Evolutionary conservation across 2,888 invertebrate genomes (phyloP), one percentile per base, ranked within the genome.

Genomic region (Itoplectis maculator): DNA sequence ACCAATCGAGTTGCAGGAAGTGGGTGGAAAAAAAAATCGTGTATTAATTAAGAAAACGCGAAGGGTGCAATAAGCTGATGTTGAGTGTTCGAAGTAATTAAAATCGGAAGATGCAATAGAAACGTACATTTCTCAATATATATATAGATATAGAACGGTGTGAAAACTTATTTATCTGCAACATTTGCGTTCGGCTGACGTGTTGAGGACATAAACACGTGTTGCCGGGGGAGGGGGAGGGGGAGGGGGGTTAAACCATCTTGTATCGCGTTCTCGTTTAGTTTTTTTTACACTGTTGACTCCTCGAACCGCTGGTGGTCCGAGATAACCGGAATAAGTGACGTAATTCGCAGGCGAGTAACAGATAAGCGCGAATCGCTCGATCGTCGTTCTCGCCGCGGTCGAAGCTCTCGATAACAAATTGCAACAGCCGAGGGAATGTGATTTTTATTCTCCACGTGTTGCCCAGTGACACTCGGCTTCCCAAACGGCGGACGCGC

Each of bases 261-360:
- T n/a, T 54, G 40, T 35, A 15, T 18, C 15, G 15, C 37, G 51
- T 42, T 56, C 15, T 42, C 18, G 20, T 35, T 63, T 63, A 40
- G 29, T 56, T 66, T 42, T 35, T 65, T 74, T 81, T 47, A 7
- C 61, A 69, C 65, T 78, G 40, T 65, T 78, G 81, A 78, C 69
- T 74, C 42, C 65, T 49, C 18, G 69, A 82, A 69, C 82, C 65
- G 74, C 78, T 82, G 82, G 82, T 78, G 82, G 82, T 82, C 82
- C 6, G 63, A 11, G 82, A 82, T 82, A 82, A 82, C 70, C 69
- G 69, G 6, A n/a, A 9, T n/a, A 9, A 29, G 59, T 82, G 74
- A 81, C 73, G 74, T 69, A 69, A 40, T 59, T n/a, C n/a, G n/a
- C 47, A 20, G 13, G 65, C 42, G 61, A 15, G 23, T 37, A 42